Conservation (phyloP, 2,113 vertebrate genomes). For the Bucco capensis region DNA sequence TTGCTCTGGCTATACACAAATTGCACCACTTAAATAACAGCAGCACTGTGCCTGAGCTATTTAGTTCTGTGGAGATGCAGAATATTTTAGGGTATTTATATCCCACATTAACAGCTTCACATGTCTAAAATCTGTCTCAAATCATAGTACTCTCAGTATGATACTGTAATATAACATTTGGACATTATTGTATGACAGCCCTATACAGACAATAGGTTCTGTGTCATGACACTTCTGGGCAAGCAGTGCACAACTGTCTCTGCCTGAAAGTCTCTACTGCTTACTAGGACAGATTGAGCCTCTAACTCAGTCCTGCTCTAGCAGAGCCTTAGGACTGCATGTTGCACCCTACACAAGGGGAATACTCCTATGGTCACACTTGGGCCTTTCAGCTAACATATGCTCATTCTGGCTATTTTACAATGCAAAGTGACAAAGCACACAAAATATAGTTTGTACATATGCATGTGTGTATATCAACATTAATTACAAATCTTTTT, state of each 20-base stretch:
- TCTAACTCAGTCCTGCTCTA: background rate
- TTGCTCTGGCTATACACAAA: background rate
- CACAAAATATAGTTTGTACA: background rate
- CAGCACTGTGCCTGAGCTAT: background rate
- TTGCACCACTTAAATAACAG: background rate
- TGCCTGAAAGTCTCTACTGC: background rate
- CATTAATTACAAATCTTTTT: background rate
- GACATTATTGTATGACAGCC: background rate
- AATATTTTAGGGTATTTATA: background rate
- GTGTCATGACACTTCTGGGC: background rate
- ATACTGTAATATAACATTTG: fast-evolving
- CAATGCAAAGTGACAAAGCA: background rate
- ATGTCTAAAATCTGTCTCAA: background rate
- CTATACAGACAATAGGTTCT: background rate
- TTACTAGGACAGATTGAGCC: background rate
- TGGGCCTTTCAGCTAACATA: background rate
- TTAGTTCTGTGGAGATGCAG: background rate
- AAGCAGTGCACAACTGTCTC: background rate
- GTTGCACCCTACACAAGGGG: background rate
- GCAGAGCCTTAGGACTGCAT: background rate
- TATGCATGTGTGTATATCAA: background rate
- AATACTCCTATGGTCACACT: background rate
- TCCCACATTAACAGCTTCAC: background rate
- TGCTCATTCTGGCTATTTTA: background rate
- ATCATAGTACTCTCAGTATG: background rate